Evolutionary conservation across 1,140 invertebrate species (phyloP).

Genomic region (Zaprionus camerounensis): DNA sequence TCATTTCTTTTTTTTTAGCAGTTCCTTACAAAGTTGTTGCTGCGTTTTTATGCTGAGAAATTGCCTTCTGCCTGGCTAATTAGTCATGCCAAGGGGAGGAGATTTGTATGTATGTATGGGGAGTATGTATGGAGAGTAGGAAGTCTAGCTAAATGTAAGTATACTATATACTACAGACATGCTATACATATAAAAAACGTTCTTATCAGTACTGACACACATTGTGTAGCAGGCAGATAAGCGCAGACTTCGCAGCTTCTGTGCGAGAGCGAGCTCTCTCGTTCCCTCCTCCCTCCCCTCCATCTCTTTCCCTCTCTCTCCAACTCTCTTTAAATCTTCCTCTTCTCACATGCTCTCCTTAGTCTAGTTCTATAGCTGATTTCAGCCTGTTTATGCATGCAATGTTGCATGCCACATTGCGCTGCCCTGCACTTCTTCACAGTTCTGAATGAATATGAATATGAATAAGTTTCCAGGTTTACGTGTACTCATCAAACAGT

Average conservation of each 20-base stretch:
- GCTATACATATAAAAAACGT: not conserved
- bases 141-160: constrained; percentile 15
- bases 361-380: not conserved
- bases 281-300: not conserved
- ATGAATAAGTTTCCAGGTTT: constrained; percentile 23
- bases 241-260: constrained; percentile 37
- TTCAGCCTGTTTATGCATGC: not conserved
- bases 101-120: constrained; percentile 4
- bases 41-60: constrained; percentile 72
- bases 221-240: constrained; percentile 51
- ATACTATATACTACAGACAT: not conserved
- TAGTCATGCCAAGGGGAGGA: constrained; percentile 62
- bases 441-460: constrained; percentile 3
- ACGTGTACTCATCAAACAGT: constrained; percentile 39
- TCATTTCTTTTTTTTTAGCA: constrained; percentile 48
- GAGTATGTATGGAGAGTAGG: not conserved
- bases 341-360: not conserved
- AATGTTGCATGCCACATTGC: constrained; percentile 11
- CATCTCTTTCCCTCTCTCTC: constrained; percentile 1
- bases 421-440: constrained; percentile 6
- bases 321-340: not conserved
- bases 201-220: constrained; percentile 74
- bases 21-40: constrained; percentile 77
- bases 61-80: constrained; percentile 76
- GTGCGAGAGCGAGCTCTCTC: not conserved